Evolutionary conservation across 2,797 vertebrate species (phyloP), one percentile per base, ranked within the genome.

Genomic region (Scarus forsteni): DNA sequence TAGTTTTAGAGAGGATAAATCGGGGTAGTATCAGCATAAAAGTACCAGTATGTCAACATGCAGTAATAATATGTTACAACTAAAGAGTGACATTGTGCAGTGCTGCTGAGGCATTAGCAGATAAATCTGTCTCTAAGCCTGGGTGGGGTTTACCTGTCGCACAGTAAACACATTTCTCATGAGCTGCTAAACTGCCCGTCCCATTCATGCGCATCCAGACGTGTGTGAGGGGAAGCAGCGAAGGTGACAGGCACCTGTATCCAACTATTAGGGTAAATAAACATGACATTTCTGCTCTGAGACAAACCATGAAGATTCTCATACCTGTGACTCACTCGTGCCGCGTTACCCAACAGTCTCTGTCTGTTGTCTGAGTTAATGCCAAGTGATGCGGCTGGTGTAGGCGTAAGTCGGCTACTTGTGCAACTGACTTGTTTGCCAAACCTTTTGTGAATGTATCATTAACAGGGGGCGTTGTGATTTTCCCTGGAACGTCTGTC

Each of bases 261-360:
- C 53, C 55, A 46, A 43, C 52, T n/a, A 9, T 59, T 27, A 46
- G 36, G 5, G 49, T 15, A 43, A 60, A 70, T 11, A 55, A 79
- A 81, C 72, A 76, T 55, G 12, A 36, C 77, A 35, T 35, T 51
- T 51, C 5, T 19, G 1, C 46, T 7, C 3, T 1, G 4, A 78
- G 51, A 53, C 48, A 15, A 70, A 65, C 40, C 70, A 16, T 45
- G 60, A 57, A 57, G 52, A 14, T 15, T 73, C 66, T 65, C 64
- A 69, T 52, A 51, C 11, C 6, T 0, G 60, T 87, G 83, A 85
- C 68, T 89, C 87, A 87, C 11, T 18, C n/a, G 14, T 10, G 38
- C 50, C 3, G 27, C 1, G 49, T 81, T 79, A 46, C 75, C 44
- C 12, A 62, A 84, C 81, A 57, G 40, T 35, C 58, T 12, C 66